phyloP scores from a whole-genome alignment of 2,113 vertebrate species.

The Echinops telfairi region DNA sequence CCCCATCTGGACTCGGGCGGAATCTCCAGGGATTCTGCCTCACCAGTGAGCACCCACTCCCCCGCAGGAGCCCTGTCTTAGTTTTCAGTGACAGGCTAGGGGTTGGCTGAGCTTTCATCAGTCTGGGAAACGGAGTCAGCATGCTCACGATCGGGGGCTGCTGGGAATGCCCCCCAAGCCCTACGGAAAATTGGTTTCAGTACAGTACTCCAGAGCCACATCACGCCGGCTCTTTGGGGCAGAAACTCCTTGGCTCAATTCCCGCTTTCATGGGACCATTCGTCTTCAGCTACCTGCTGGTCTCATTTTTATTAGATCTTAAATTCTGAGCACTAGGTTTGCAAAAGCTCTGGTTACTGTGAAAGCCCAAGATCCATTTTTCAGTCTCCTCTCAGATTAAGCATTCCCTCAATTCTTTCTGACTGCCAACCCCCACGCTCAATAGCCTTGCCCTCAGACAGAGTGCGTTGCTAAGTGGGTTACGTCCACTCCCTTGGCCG shows the following conservation, averaged over 20 bases:
- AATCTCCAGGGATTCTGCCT: not conserved
- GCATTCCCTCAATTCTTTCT: too few species aligned
- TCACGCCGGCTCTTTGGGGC: not conserved
- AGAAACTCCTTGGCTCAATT: not conserved
- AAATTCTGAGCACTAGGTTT: not conserved
- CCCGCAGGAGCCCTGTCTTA: not conserved
- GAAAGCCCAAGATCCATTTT: too few species aligned
- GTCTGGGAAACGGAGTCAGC: not conserved
- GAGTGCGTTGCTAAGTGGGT: too few species aligned
- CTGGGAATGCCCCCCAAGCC: not conserved
- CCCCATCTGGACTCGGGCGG: fast-evolving
- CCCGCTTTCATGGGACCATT: not conserved
- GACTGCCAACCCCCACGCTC: too few species aligned
- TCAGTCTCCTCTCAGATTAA: too few species aligned
- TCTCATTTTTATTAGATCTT: not conserved
- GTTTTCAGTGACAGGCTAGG: not conserved
- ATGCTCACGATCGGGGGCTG: not conserved
- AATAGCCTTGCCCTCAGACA: too few species aligned
- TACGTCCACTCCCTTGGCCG: too few species aligned
- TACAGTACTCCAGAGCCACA: fast-evolving
- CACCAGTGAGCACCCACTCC: fast-evolving
- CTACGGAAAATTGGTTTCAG: fast-evolving
- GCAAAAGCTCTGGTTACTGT: too few species aligned
- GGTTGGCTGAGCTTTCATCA: not conserved
- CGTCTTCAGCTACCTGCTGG: not conserved